A percentile compares a stretch with the other conserved stretches of the same genome.
These are phyloP conservation scores for Peromyscus melanophrys DNA, from an alignment of 2,797 vertebrate genomes.

Conservation along the genomic window DNA sequence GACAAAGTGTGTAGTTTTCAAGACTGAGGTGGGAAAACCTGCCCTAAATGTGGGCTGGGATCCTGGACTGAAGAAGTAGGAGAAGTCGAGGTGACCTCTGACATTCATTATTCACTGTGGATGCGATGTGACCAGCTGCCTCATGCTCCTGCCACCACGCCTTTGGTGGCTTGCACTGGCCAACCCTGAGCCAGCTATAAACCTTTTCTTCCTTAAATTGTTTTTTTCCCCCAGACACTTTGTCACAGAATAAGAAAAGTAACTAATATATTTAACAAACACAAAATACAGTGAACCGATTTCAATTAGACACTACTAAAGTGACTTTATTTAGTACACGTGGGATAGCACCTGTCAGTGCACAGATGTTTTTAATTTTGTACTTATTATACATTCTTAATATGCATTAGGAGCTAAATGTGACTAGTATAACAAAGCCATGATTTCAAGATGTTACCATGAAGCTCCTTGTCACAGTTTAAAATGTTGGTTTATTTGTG, in stretches of 20 bases:
- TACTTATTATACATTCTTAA: background rate
- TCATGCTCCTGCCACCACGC: background rate
- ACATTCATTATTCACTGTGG: background rate
- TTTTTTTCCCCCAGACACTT: background rate
- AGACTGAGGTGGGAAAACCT: background rate
- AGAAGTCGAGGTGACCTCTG: background rate
- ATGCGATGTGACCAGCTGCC: background rate
- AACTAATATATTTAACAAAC: background rate
- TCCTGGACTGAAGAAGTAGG: background rate
- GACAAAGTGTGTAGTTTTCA: background rate
- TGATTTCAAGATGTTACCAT: conserved; percentile 44
- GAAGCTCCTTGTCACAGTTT: background rate
- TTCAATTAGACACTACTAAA: background rate
- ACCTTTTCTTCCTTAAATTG: background rate
- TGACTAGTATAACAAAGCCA: background rate
- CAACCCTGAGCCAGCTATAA: background rate
- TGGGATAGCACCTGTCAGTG: background rate
- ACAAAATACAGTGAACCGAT: background rate
- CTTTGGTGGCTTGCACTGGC: no score
- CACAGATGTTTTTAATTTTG: background rate
- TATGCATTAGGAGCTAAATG: background rate
- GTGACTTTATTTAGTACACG: background rate
- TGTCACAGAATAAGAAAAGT: background rate
- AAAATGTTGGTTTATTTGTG: background rate
- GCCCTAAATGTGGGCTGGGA: background rate